phyloP scores from a whole-genome alignment of 1,140 invertebrate genomes.

The Neodiprion virginianus region DNA sequence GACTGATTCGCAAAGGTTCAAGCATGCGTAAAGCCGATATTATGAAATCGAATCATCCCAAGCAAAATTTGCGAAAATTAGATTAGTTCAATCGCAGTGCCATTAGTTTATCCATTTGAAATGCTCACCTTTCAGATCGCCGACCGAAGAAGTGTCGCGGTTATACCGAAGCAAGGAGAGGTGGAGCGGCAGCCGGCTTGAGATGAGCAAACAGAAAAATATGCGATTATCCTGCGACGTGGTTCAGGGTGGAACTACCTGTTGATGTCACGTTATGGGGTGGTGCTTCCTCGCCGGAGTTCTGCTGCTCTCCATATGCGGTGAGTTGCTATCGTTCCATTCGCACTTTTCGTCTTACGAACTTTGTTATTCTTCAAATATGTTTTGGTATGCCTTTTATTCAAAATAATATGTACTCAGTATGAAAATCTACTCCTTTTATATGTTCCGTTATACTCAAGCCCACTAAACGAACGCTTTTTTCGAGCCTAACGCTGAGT shows the following conservation, averaged over 20 bases:
- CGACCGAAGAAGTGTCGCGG: background rate
- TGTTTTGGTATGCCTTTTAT: too few relatives aligned
- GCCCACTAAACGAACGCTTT: too few relatives aligned
- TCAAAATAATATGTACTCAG: too few relatives aligned
- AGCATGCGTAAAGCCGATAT: too few relatives aligned
- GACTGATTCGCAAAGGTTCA: too few relatives aligned
- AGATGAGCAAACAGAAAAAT: conserved; percentile 20
- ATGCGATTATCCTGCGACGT: conserved; percentile 31
- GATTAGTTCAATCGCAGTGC: too few relatives aligned
- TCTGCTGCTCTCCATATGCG: conserved; percentile 41
- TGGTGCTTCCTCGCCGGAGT: conserved; percentile 39
- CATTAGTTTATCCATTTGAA: too few relatives aligned
- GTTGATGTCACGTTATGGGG: conserved; percentile 43
- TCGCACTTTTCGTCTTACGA: conserved; percentile 10
- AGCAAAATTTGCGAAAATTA: too few relatives aligned
- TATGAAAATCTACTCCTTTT: too few relatives aligned
- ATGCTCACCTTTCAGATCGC: background rate
- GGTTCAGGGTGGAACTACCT: conserved; percentile 29
- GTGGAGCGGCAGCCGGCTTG: conserved; percentile 9
- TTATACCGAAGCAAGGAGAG: conserved; percentile 14
- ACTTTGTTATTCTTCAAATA: conserved; percentile 3
- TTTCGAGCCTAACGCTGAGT: too few relatives aligned
- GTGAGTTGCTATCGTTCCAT: conserved; percentile 24
- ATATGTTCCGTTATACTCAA: too few relatives aligned
- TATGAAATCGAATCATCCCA: too few relatives aligned